Conservation (phyloP, 1,140 invertebrate species). For the Drosophila busckii region DNA sequence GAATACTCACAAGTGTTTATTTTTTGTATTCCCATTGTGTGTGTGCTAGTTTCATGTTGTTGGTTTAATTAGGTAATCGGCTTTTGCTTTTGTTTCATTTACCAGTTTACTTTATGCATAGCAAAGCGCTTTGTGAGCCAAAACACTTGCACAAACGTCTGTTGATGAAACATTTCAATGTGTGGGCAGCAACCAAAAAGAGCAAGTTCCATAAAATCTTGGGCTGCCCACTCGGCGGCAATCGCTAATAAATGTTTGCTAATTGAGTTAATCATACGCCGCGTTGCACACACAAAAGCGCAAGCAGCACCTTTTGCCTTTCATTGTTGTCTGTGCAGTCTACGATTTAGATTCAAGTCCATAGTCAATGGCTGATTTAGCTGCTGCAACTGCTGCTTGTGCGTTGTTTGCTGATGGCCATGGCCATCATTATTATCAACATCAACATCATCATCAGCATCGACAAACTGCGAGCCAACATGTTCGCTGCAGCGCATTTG, state of each 20-base stretch:
- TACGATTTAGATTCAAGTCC: slow-evolving; percentile 14
- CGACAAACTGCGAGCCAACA: slow-evolving; percentile 29
- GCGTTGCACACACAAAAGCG: slow-evolving; percentile 43
- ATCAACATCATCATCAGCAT: slow-evolving; percentile 1
- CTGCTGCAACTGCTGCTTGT: slow-evolving; percentile 3
- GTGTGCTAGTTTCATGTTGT: slow-evolving; percentile 18
- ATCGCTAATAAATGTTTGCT: slow-evolving; percentile 48
- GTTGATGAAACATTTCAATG: slow-evolving; percentile 14
- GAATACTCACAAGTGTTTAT: slow-evolving; percentile 28
- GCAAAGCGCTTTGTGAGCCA: not conserved
- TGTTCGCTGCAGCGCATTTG: slow-evolving; percentile 33
- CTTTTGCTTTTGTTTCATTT: slow-evolving; percentile 24
- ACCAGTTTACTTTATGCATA: slow-evolving; percentile 4
- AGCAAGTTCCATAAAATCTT: no score
- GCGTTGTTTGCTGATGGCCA: not conserved
- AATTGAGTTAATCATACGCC: slow-evolving; percentile 69
- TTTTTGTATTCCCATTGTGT: not conserved
- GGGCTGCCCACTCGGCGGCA: no score
- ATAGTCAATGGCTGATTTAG: not conserved
- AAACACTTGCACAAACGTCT: slow-evolving; percentile 50
- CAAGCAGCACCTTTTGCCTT: not conserved
- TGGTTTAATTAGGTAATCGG: slow-evolving; percentile 45
- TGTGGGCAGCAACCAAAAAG: slow-evolving; percentile 18
- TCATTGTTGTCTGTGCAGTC: slow-evolving; percentile 48
- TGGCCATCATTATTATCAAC: slow-evolving; percentile 16